phyloP scores from a whole-genome alignment of 1,140 invertebrate genomes.

The Drosophila parabipectinata region DNA sequence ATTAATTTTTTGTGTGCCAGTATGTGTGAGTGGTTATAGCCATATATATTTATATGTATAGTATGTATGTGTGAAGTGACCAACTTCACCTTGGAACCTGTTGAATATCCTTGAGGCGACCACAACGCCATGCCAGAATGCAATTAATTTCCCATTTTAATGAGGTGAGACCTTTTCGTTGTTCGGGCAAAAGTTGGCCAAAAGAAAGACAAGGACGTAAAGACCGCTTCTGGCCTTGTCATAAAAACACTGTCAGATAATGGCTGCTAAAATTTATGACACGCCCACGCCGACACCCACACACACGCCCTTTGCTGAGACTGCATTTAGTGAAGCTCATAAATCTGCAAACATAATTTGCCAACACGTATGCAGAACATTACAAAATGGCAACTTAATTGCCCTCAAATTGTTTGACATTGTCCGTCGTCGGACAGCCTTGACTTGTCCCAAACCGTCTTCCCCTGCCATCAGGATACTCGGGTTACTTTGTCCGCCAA shows the following conservation, averaged over 20 bases:
- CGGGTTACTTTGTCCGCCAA: constrained; percentile 47
- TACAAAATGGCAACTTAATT: constrained; percentile 77
- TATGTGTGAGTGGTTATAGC: constrained; percentile 8
- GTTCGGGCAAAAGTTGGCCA: constrained; percentile 41
- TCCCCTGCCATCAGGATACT: constrained; percentile 8
- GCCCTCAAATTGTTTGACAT: constrained; percentile 72
- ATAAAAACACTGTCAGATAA: constrained; percentile 62
- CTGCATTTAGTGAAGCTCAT: constrained; percentile 43
- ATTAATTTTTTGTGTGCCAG: constrained; percentile 39
- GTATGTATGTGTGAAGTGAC: constrained; percentile 40
- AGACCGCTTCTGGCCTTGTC: constrained; percentile 55
- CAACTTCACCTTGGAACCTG: constrained; percentile 74
- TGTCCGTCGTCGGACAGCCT: constrained; percentile 21
- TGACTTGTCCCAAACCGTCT: constrained; percentile 27
- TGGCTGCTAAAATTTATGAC: constrained; percentile 60
- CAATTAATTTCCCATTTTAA: constrained; percentile 70
- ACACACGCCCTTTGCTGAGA: constrained; percentile 6
- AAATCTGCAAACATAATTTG: constrained; percentile 71
- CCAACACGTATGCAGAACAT: constrained; percentile 67
- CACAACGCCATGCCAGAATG: constrained; percentile 40
- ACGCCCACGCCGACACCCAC: constrained; percentile 18
- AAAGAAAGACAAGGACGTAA: constrained; percentile 18
- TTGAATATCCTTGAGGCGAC: constrained; percentile 64
- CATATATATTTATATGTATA: not conserved
- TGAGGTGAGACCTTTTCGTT: constrained; percentile 56